phyloP scores from a whole-genome alignment of 1,140 invertebrate species.

The Leptinotarsa undecemlineata region DNA sequence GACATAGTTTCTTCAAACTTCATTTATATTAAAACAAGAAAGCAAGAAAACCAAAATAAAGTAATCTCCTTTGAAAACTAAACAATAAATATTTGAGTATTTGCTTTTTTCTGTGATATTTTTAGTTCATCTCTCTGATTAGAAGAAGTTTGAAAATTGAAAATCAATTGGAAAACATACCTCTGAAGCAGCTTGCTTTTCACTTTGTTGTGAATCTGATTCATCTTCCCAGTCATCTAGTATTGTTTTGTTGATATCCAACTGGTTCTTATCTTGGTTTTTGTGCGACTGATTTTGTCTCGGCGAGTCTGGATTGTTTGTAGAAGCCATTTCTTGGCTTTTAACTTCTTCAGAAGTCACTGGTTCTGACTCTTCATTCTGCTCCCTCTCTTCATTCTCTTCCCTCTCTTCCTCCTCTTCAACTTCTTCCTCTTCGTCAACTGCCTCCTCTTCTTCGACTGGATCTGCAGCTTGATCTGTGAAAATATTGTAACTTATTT shows the following conservation, averaged over 20 bases:
- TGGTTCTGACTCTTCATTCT: neutral
- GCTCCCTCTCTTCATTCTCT: constrained; percentile 2
- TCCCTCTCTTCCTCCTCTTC: neutral
- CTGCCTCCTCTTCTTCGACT: neutral
- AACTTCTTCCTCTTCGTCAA: neutral
- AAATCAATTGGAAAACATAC: neutral
- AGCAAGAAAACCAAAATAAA: neutral
- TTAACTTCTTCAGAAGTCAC: constrained; percentile 59
- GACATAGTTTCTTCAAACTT: no score
- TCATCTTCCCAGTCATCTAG: constrained; percentile 56
- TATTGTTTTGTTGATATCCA: constrained; percentile 45
- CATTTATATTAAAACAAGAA: no score
- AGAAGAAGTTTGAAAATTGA: no score
- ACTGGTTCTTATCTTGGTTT: constrained; percentile 23
- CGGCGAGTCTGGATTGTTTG: constrained; percentile 15
- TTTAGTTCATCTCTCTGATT: no score
- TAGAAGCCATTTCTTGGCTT: constrained; percentile 59
- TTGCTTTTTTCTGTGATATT: constrained; percentile 23
- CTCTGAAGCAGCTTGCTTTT: constrained; percentile 30
- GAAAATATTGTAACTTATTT: no score
- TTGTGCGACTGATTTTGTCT: constrained; percentile 17
- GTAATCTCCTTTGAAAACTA: neutral
- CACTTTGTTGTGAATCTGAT: constrained; percentile 53
- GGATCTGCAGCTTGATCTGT: neutral
- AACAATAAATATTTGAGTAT: neutral